These are phyloP conservation scores for Chrysocyon brachyurus DNA, from an alignment of 2,797 vertebrate genomes.

Conservation along the genomic window DNA sequence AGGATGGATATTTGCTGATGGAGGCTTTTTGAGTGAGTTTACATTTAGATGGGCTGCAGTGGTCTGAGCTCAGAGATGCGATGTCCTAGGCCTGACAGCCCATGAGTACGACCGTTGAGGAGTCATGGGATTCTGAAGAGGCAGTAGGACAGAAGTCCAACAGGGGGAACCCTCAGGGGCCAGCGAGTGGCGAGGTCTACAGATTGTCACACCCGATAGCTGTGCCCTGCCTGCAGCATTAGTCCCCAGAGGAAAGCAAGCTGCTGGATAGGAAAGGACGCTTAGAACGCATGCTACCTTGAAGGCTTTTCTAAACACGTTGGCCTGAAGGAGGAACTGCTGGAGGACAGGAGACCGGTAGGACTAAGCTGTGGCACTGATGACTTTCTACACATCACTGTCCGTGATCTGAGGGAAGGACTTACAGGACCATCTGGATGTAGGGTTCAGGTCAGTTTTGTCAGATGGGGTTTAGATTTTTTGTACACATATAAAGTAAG, in stretches of 20 bases:
- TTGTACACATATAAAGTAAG: constrained; percentile 1
- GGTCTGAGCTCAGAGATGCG: not conserved
- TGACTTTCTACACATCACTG: not conserved
- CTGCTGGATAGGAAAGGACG: not conserved
- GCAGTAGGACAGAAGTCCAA: not conserved
- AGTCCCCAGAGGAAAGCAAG: not conserved
- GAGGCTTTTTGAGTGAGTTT: constrained; percentile 41
- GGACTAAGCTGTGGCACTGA: not conserved
- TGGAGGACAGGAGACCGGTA: not conserved
- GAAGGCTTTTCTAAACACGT: not conserved
- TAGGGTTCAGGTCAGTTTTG: constrained; percentile 4
- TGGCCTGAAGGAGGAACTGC: not conserved
- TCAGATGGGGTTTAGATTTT: constrained; percentile 19
- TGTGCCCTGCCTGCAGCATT: not conserved
- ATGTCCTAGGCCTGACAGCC: not conserved
- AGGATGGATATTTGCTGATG: not conserved
- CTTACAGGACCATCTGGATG: not conserved
- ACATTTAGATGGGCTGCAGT: not conserved
- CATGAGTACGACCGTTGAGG: not conserved
- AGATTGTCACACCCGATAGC: not conserved
- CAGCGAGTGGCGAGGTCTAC: not conserved
- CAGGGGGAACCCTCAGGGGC: not conserved
- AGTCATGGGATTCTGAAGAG: not conserved
- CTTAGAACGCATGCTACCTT: not conserved
- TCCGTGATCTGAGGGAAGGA: not conserved